Base-by-base conservation (phyloP, 2,888 invertebrate species). In the Parnassius mnemosyne region DNA sequence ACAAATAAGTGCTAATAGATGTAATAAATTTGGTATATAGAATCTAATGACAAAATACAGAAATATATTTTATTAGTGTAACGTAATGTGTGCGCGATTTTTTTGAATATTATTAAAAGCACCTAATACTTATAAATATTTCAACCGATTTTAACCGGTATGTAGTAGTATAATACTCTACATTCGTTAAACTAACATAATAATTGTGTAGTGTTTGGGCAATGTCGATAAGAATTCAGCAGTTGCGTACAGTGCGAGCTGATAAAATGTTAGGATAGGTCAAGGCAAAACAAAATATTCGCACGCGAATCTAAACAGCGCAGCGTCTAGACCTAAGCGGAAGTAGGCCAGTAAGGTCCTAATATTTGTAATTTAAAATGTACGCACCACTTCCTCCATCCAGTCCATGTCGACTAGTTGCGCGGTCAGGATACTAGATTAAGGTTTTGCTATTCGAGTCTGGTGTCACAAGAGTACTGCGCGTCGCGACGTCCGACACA, bases 341-440 rank as follows among this genome's bases (percentile, higher is more conserved):
- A 47, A 55, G 52, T 20, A 51, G 44, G 10, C 1, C 12, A 42
- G n/a, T 47, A 46, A 52, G 11, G 53, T 2, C 47, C 3, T 42
- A 61, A 59, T 61, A 64, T 60, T 63, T 68, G 44, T 57, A 68
- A 68, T 68, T 68, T 66, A 68, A 75, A 78, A 65, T 63, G 73
- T 85, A 90, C 90, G 81, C 74, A 91, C 90, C 87, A 91, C 87
- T 73, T 91, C 87, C 77, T 89, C 89, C 87, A 91, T 89, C 90
- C 90, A 90, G 83, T 91, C 90, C 90, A 90, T 91, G 78, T 80
- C 79, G 83, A 75, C 79, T 76, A 76, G 73, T 77, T 80, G 75
- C 53, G 57, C 16, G 11, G 55, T 57, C 54, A 41, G 62, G 54
- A 42, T 80, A 71, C 78, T 83, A 79, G 82, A 80, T 84, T 80